Conservation (phyloP, 2,888 invertebrate genomes). For the Diabrotica balteata region DNA sequence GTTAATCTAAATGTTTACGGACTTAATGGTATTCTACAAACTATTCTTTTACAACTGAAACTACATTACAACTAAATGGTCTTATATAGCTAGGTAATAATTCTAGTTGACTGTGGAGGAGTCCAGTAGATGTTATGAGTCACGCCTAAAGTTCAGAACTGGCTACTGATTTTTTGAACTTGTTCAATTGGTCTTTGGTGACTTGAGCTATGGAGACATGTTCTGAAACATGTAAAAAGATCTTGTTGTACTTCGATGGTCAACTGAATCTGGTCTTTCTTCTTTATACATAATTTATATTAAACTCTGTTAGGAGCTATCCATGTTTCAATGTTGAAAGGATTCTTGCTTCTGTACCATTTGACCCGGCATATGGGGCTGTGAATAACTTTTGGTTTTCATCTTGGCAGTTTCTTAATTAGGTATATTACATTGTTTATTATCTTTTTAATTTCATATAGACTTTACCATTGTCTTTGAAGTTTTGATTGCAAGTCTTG, state of each 20-base stretch:
- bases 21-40: too few species aligned
- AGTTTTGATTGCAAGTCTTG: background rate
- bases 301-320: background rate
- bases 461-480: conserved; percentile 6
- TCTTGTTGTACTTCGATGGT: conserved; percentile 6
- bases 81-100: too few species aligned
- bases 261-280: conserved; percentile 2
- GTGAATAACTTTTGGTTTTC: background rate
- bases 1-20: too few species aligned
- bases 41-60: too few species aligned
- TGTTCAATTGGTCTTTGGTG: too few species aligned
- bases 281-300: background rate
- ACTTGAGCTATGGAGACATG: conserved; percentile 5
- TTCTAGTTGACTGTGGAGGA: too few species aligned
- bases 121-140: too few species aligned
- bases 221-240: conserved; percentile 1
- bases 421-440: conserved; percentile 13
- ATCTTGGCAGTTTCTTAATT: conserved; percentile 4
- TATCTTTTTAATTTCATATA: conserved; percentile 10
- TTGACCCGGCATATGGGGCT: background rate
- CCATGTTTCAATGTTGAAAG: background rate
- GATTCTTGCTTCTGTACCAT: background rate
- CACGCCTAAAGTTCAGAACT: too few species aligned
- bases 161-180: too few species aligned
- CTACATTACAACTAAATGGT: too few species aligned